Evolutionary conservation across 2,797 vertebrate genomes (phyloP).

Genomic region (Hydrolagus colliei): DNA sequence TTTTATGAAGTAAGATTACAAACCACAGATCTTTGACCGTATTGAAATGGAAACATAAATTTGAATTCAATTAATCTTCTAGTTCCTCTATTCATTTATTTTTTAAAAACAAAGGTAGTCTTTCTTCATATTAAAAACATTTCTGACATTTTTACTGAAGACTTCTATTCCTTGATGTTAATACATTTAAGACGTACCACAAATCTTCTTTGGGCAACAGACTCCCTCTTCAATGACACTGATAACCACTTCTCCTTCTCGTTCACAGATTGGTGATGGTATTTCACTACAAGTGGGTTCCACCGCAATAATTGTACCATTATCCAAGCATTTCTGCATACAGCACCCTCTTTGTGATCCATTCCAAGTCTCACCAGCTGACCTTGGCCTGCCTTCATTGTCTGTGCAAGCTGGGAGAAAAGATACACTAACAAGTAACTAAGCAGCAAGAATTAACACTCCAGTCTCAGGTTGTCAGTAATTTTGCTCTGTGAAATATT

Average conservation of each 20-base stretch:
- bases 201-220: slow-evolving; percentile 86
- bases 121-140: too few relatives aligned
- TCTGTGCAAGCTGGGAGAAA: slow-evolving; percentile 78
- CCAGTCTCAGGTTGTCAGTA: background rate
- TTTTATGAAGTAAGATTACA: background rate
- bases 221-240: slow-evolving; percentile 69
- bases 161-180: background rate
- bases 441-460: background rate
- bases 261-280: slow-evolving; percentile 65
- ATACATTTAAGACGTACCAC: slow-evolving; percentile 60
- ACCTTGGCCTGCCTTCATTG: slow-evolving; percentile 69
- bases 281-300: slow-evolving; percentile 75
- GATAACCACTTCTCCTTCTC: slow-evolving; percentile 81
- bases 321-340: slow-evolving; percentile 78
- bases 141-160: too few relatives aligned
- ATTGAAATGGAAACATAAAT: background rate
- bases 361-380: slow-evolving; percentile 85
- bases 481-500: background rate
- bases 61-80: background rate
- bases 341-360: slow-evolving; percentile 76
- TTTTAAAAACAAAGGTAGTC: too few relatives aligned
- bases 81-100: background rate
- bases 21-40: background rate
- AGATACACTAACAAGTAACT: background rate
- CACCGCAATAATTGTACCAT: slow-evolving; percentile 75